Conservation (phyloP, 2,797 vertebrate genomes). For the Erpetoichthys calabaricus region DNA sequence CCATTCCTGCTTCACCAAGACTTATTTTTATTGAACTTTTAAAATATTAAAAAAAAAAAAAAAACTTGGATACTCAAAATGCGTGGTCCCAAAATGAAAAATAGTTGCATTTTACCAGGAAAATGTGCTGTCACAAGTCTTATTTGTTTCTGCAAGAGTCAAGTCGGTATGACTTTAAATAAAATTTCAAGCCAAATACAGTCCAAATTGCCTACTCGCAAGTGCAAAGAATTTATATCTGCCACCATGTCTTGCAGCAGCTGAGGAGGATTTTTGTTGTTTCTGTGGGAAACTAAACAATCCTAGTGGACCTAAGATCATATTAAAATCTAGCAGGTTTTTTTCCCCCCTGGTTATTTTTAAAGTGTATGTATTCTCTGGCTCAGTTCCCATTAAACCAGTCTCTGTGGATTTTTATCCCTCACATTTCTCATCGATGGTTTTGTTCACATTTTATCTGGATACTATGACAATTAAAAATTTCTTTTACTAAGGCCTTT, state of each 20-base stretch:
- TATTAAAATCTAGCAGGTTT: slow-evolving; percentile 1
- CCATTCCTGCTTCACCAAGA: slow-evolving; percentile 47
- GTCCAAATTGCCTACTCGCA: neutral
- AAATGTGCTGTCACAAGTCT: slow-evolving; percentile 2
- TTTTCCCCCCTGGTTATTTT: neutral
- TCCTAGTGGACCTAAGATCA: slow-evolving; percentile 2
- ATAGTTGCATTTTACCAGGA: neutral
- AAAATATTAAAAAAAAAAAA: neutral
- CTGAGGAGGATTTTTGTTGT: neutral
- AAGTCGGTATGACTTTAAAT: slow-evolving; percentile 4
- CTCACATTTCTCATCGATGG: neutral
- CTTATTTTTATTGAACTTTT: slow-evolving; percentile 3
- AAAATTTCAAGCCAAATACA: slow-evolving; percentile 9
- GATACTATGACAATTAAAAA: neutral
- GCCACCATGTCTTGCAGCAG: neutral
- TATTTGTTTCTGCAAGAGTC: slow-evolving; percentile 1
- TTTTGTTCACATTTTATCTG: slow-evolving; percentile 7
- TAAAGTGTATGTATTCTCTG: slow-evolving; percentile 1
- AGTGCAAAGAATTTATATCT: neutral
- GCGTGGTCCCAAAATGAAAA: neutral
- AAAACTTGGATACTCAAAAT: neutral
- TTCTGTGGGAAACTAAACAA: neutral
- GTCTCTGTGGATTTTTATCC: neutral
- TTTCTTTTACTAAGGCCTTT: slow-evolving; percentile 12
- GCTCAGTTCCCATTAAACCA: neutral